A percentile compares a stretch with the other conserved stretches of the same genome.
Evolutionary conservation across 2,888 invertebrate genomes (phyloP).

Genomic region (Baccha elongata): DNA sequence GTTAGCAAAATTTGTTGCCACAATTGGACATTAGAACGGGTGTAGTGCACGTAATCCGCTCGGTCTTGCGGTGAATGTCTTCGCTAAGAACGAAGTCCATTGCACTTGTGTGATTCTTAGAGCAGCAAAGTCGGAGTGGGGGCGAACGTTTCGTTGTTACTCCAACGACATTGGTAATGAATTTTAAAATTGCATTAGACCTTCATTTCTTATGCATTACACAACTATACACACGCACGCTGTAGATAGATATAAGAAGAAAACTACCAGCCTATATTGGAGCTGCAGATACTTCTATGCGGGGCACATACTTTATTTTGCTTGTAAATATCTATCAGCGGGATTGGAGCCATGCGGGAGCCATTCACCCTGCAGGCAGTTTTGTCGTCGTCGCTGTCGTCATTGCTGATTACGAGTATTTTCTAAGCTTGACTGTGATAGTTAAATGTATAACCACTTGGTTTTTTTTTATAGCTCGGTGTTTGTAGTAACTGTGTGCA

Average conservation of each 20-base stretch:
- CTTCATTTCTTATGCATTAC: constrained; percentile 72
- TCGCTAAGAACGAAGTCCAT: constrained; percentile 39
- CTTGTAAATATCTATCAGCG: constrained; percentile 40
- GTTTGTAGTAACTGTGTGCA: constrained; percentile 39
- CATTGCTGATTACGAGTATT: constrained; percentile 42
- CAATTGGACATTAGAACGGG: constrained; percentile 70
- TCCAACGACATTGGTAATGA: constrained; percentile 70
- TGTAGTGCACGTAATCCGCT: constrained; percentile 57
- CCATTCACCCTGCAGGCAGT: constrained; percentile 66
- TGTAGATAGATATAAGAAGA: too few relatives aligned
- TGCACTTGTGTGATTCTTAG: constrained; percentile 51
- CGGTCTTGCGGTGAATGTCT: constrained; percentile 42
- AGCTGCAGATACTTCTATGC: constrained; percentile 15
- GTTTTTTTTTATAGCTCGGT: neutral
- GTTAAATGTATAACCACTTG: constrained; percentile 5
- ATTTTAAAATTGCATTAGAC: constrained; percentile 71
- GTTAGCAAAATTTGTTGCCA: constrained; percentile 5
- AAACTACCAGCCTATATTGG: too few relatives aligned
- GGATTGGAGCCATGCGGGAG: constrained; percentile 46
- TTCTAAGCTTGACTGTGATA: constrained; percentile 9
- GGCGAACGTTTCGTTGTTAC: constrained; percentile 20
- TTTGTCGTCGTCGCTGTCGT: constrained; percentile 43
- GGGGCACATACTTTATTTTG: too few relatives aligned
- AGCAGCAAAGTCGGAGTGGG: constrained; percentile 26
- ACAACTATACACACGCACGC: constrained; percentile 38